These are phyloP conservation scores for Penaeus indicus DNA, from an alignment of 1,140 invertebrate genomes.

Conservation along the genomic window DNA sequence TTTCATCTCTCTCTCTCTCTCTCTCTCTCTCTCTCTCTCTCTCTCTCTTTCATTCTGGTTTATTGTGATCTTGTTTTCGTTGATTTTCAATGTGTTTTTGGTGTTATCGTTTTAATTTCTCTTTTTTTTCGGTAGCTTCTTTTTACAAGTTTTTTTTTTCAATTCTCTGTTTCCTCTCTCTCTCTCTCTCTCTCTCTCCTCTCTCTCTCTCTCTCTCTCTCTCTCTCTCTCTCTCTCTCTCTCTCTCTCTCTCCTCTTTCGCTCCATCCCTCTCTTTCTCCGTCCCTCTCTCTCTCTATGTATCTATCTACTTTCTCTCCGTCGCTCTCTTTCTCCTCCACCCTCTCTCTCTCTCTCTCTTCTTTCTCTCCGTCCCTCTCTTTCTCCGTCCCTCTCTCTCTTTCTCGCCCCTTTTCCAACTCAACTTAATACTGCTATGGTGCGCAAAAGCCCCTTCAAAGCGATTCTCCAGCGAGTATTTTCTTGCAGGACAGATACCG, in stretches of 20 bases:
- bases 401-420: no score
- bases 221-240: background rate
- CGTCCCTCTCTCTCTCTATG: no score
- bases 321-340: no score
- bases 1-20: slow-evolving; percentile 3
- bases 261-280: no score
- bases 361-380: no score
- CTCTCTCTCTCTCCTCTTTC: background rate
- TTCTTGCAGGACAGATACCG: no score
- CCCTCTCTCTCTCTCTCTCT: no score
- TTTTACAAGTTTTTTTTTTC: background rate
- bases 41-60: background rate
- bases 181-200: background rate
- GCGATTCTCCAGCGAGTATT: no score
- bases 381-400: no score
- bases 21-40: background rate
- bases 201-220: background rate
- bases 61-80: background rate
- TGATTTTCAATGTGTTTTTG: background rate
- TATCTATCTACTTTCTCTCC: no score
- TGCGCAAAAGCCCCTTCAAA: no score
- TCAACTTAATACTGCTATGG: no score
- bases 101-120: background rate
- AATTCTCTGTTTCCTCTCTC: background rate
- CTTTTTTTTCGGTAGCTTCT: background rate